Conservation (phyloP, 2,797 vertebrate genomes). For the Propithecus deckenii region DNA sequence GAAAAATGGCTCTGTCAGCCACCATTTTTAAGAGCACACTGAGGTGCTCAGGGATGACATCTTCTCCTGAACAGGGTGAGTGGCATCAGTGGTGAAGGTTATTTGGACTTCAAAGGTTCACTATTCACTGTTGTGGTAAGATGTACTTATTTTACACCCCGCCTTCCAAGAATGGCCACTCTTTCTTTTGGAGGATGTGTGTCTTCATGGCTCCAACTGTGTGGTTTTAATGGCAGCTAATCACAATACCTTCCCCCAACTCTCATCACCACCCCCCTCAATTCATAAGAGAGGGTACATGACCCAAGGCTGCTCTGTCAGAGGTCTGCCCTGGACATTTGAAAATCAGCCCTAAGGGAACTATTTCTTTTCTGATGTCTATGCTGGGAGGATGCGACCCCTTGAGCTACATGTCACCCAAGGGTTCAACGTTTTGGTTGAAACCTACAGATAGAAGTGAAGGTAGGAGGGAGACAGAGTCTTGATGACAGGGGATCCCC, state of each 20-base stretch:
- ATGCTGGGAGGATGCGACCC: background rate
- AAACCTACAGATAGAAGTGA: background rate
- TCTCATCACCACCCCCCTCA: background rate
- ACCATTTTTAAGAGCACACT: background rate
- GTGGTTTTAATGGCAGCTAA: background rate
- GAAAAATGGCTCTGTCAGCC: background rate
- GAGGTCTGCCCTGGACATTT: background rate
- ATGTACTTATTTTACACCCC: background rate
- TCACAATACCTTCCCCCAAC: background rate
- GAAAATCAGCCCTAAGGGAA: background rate
- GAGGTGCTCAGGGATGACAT: background rate
- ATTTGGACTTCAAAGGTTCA: constrained; percentile 33
- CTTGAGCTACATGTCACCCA: background rate
- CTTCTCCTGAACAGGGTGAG: background rate
- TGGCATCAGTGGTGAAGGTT: background rate
- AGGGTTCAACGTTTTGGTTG: background rate
- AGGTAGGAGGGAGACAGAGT: background rate
- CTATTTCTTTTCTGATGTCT: background rate
- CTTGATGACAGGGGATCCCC: background rate
- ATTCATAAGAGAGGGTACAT: background rate
- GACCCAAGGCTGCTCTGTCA: background rate
- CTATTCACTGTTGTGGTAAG: background rate
- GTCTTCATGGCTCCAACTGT: background rate
- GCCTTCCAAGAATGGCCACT: background rate
- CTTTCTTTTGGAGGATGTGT: background rate